Conservation (phyloP, 1,140 invertebrate genomes). For the Nasonia vitripennis region DNA sequence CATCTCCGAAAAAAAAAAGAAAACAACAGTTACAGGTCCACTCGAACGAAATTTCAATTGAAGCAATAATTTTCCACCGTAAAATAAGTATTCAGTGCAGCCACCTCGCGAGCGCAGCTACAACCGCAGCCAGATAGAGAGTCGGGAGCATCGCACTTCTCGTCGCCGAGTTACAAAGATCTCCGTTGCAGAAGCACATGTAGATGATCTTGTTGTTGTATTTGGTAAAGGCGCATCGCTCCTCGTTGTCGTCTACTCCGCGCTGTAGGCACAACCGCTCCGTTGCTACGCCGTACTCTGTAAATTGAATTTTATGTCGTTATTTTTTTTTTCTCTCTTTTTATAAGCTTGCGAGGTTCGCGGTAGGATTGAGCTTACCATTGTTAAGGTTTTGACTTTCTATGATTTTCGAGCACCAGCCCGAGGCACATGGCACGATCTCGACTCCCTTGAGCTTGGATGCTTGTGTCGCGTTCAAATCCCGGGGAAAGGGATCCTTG, state of each 20-base stretch:
- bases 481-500: slow-evolving; percentile 88
- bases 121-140: neutral
- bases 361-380: slow-evolving; percentile 62
- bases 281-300: slow-evolving; percentile 91
- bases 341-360: neutral
- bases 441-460: slow-evolving; percentile 81
- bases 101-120: neutral
- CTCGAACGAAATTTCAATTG: neutral
- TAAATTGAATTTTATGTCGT: slow-evolving; percentile 48
- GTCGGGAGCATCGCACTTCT: neutral
- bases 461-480: slow-evolving; percentile 69
- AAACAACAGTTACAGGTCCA: neutral
- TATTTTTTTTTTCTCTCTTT: neutral
- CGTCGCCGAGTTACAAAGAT: slow-evolving; percentile 84
- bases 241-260: slow-evolving; percentile 90
- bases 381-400: slow-evolving; percentile 82
- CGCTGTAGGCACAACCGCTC: slow-evolving; percentile 90
- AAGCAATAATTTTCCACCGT: too few species aligned
- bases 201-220: slow-evolving; percentile 88
- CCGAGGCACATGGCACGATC: slow-evolving; percentile 89
- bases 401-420: slow-evolving; percentile 94
- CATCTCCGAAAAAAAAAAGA: neutral
- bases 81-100: neutral
- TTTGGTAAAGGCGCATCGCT: slow-evolving; percentile 89
- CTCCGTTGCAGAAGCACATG: slow-evolving; percentile 95